Evolutionary conservation across 2,888 invertebrate species (phyloP).

Genomic region (Philonicus albiceps): DNA sequence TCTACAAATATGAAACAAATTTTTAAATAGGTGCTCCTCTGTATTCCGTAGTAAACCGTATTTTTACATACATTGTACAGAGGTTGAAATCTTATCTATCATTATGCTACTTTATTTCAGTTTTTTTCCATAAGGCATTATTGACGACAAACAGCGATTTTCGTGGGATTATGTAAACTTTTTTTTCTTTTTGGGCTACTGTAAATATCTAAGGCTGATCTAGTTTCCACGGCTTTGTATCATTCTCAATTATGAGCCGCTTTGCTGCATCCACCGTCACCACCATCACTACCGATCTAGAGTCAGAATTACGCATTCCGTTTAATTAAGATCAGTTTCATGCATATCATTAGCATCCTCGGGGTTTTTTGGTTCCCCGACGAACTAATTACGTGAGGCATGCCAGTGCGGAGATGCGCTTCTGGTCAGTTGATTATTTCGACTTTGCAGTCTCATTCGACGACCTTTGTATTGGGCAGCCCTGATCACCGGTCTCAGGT

Average conservation of each 20-base stretch:
- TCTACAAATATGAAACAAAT: no score
- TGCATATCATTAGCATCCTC: conserved; percentile 23
- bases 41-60: no score
- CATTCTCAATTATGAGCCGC: not conserved
- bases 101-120: no score
- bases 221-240: conserved; percentile 3
- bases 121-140: no score
- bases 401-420: not conserved
- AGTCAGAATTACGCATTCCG: not conserved
- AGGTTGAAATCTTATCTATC: no score
- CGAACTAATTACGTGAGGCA: not conserved
- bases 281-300: not conserved
- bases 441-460: not conserved
- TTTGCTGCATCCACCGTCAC: not conserved
- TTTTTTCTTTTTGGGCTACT: not conserved
- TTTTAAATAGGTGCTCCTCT: no score
- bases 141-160: no score
- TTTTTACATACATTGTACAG: no score
- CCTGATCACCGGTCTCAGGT: not conserved
- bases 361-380: not conserved
- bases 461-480: not conserved
- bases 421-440: not conserved
- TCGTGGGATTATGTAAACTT: no score
- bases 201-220: not conserved
- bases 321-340: conserved; percentile 31